phyloP scores from a whole-genome alignment of 2,113 vertebrate genomes.

The Synodontis membranacea region DNA sequence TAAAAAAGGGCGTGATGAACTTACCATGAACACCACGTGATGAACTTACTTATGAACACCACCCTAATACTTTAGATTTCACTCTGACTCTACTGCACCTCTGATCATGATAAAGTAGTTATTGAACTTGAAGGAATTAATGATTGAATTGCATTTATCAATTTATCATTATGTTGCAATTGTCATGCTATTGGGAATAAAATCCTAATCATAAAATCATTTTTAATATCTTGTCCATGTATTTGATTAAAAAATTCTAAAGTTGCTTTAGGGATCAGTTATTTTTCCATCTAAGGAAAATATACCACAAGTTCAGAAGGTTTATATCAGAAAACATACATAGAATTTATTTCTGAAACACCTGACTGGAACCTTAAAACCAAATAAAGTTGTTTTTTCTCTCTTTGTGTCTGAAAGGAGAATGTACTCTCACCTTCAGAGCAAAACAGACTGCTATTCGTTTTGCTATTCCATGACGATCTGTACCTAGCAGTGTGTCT shows the following conservation, averaged over 20 bases:
- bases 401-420: not conserved
- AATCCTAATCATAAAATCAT: not conserved
- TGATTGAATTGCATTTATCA: not conserved
- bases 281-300: not conserved
- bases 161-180: not conserved
- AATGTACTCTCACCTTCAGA: slow-evolving; percentile 19
- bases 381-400: not conserved
- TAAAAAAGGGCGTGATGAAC: too few relatives aligned
- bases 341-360: not conserved
- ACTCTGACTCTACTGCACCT: not conserved
- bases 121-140: not conserved
- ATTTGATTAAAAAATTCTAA: not conserved
- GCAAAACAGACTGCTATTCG: slow-evolving; percentile 19
- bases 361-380: not conserved
- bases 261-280: not conserved
- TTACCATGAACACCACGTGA: too few relatives aligned
- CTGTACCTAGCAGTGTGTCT: not conserved
- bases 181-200: not conserved
- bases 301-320: not conserved
- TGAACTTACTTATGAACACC: too few relatives aligned
- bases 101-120: not conserved
- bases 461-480: slow-evolving; percentile 22
- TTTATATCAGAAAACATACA: not conserved
- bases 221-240: not conserved
- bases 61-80: too few relatives aligned